Evolutionary conservation across 2,888 invertebrate species (phyloP).

Genomic region (Stenichneumon culpator): DNA sequence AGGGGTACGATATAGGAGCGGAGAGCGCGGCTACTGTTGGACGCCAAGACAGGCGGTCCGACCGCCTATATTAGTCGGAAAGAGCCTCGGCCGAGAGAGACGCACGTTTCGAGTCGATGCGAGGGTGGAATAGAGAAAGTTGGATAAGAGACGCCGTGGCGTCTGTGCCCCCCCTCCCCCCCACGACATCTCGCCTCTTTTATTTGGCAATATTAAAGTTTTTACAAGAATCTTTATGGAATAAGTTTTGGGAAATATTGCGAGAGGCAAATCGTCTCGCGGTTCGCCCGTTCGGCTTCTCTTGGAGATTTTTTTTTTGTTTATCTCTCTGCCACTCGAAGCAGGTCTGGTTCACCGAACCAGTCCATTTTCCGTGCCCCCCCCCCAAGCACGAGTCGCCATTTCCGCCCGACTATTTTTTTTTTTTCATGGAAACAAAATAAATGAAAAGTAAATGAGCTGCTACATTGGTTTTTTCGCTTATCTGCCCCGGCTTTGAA

Average conservation of each 20-base stretch:
- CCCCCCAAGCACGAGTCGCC: too few species aligned
- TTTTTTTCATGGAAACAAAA: too few species aligned
- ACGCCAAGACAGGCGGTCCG: conserved; percentile 68
- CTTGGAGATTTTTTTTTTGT: background rate
- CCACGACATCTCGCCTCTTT: conserved; percentile 70
- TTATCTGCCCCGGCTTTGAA: background rate
- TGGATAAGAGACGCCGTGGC: conserved; percentile 23
- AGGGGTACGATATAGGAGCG: conserved; percentile 21
- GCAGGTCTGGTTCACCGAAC: background rate
- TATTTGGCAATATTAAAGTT: conserved; percentile 81
- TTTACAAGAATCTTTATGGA: conserved; percentile 79
- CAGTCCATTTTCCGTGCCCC: background rate
- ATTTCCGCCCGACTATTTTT: too few species aligned
- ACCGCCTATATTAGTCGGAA: conserved; percentile 64
- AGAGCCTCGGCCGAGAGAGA: conserved; percentile 19
- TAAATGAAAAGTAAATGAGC: too few species aligned
- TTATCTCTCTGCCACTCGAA: conserved; percentile 17
- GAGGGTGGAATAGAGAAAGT: conserved; percentile 20
- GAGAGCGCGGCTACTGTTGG: conserved; percentile 28
- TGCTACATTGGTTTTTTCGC: background rate
- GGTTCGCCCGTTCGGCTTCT: conserved; percentile 34
- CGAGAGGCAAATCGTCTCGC: conserved; percentile 63
- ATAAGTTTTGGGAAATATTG: conserved; percentile 77
- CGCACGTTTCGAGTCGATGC: conserved; percentile 3
- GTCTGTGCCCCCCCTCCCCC: conserved; percentile 53